Evolutionary conservation across 1,140 invertebrate genomes (phyloP).

Genomic region (Drosophila nigromelanica): DNA sequence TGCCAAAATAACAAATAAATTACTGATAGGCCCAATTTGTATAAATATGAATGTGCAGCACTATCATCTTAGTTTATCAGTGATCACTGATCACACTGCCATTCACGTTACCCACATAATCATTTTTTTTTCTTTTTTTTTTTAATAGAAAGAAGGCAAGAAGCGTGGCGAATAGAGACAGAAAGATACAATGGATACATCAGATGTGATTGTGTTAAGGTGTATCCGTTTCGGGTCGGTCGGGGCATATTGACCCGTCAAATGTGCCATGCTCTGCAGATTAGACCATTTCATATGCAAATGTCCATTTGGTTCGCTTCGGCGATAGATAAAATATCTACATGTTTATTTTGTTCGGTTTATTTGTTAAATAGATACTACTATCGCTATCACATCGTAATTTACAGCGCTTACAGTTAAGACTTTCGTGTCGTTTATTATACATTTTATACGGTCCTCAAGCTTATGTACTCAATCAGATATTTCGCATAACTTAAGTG

Average conservation of each 20-base stretch:
- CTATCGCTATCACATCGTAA: conserved; percentile 57
- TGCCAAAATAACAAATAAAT: no score
- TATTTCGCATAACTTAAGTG: conserved; percentile 70
- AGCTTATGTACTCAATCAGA: conserved; percentile 40
- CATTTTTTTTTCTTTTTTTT: background rate
- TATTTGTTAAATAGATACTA: conserved; percentile 48
- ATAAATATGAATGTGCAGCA: conserved; percentile 8
- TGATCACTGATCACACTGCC: conserved; percentile 22
- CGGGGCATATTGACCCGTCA: conserved; percentile 48
- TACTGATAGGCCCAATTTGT: no score
- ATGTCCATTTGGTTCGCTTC: conserved; percentile 28
- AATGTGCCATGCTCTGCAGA: conserved; percentile 65
- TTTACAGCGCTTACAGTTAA: conserved; percentile 78
- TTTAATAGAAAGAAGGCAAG: conserved; percentile 31
- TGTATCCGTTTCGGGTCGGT: conserved; percentile 13
- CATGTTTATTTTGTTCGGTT: conserved; percentile 30
- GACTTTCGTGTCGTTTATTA: conserved; percentile 59
- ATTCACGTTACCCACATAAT: conserved; percentile 29
- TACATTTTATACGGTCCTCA: conserved; percentile 62
- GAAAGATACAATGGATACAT: conserved; percentile 24
- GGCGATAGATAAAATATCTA: conserved; percentile 54
- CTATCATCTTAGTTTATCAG: background rate
- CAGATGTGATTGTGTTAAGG: background rate
- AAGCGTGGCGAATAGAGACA: conserved; percentile 25
- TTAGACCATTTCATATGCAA: conserved; percentile 71